phyloP scores from a whole-genome alignment of 2,888 invertebrate genomes.

The Mythimna impura region DNA sequence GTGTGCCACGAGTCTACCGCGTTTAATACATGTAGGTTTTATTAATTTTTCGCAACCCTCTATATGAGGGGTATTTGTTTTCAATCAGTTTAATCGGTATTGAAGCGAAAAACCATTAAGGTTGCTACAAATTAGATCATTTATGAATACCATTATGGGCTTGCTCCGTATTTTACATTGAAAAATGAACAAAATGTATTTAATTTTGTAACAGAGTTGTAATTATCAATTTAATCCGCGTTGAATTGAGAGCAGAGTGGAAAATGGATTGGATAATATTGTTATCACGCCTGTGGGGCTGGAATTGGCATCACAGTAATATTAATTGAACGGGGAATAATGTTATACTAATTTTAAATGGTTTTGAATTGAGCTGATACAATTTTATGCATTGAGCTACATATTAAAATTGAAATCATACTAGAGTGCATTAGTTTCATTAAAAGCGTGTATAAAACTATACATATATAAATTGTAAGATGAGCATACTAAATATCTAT shows the following conservation, averaged over 20 bases:
- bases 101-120: conserved; percentile 46
- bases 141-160: conserved; percentile 51
- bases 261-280: conserved; percentile 33
- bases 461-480: no score
- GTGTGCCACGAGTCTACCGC: not conserved
- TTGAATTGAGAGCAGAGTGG: conserved; percentile 38
- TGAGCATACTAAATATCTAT: no score
- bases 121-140: conserved; percentile 50
- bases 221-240: conserved; percentile 54
- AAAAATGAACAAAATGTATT: conserved; percentile 46
- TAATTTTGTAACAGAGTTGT: conserved; percentile 41
- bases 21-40: conserved; percentile 7
- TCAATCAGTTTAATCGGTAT: conserved; percentile 55
- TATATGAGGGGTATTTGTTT: conserved; percentile 47
- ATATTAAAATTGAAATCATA: not conserved
- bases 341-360: conserved; percentile 1
- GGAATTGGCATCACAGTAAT: conserved; percentile 26
- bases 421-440: not conserved
- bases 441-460: not conserved
- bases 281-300: conserved; percentile 19
- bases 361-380: not conserved
- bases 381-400: not conserved
- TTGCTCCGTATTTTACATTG: conserved; percentile 31
- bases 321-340: conserved; percentile 1
- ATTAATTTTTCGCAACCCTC: conserved; percentile 12